These are phyloP conservation scores for Cynocephalus volans DNA, from an alignment of 2,113 vertebrate species.

Conservation along the genomic window DNA sequence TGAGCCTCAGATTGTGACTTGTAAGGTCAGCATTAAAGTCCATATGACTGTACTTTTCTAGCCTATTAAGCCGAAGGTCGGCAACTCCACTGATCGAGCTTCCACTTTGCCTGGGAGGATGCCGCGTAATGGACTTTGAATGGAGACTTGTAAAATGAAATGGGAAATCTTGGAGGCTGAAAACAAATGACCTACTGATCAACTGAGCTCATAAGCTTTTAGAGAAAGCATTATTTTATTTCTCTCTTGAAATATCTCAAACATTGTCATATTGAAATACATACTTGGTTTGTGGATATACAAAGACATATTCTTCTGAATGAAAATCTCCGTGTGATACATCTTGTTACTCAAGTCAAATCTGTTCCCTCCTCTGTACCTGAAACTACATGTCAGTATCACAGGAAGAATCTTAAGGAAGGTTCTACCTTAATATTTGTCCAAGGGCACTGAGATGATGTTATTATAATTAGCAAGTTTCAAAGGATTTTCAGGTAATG, in stretches of 20 bases:
- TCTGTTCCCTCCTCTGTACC: constrained; percentile 6
- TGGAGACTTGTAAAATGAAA: neutral
- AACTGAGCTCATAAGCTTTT: neutral
- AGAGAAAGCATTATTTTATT: constrained; percentile 46
- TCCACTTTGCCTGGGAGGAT: neutral
- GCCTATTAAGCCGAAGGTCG: neutral
- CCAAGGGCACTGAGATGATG: neutral
- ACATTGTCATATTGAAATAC: neutral
- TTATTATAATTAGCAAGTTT: constrained; percentile 60
- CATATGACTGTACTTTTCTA: neutral
- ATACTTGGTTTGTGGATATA: neutral
- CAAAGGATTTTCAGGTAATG: constrained; percentile 68
- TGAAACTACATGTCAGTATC: neutral
- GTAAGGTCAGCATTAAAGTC: neutral
- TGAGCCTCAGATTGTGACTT: neutral
- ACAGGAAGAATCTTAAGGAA: neutral
- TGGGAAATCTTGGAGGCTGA: neutral
- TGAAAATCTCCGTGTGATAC: neutral
- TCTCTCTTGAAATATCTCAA: constrained; percentile 52
- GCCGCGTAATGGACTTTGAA: neutral
- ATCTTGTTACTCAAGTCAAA: constrained; percentile 46
- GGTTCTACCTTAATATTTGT: neutral
- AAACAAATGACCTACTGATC: neutral
- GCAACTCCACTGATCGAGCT: neutral
- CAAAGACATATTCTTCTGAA: neutral